phyloP scores from a whole-genome alignment of 2,113 vertebrate species.

The Balaenoptera acutorostrata region DNA sequence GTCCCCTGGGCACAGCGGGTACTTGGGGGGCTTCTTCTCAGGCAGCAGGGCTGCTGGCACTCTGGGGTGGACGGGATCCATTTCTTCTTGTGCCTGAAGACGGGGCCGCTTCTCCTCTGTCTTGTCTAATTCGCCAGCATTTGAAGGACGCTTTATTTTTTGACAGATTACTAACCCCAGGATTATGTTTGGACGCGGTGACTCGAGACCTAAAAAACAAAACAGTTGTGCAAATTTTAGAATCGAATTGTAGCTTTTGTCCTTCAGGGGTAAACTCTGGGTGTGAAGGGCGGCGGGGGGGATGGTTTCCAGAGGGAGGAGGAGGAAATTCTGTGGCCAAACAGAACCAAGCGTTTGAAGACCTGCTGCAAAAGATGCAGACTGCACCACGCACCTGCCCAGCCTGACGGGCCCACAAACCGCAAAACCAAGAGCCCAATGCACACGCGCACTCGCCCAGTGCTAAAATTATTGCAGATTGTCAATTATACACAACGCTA shows the following conservation, averaged over 20 bases:
- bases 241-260: neutral
- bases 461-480: too few species aligned
- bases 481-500: accelerated
- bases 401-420: accelerated
- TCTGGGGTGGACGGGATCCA: slow-evolving; percentile 80
- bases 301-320: accelerated
- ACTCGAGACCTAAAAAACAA: slow-evolving; percentile 90
- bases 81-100: slow-evolving; percentile 80
- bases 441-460: neutral
- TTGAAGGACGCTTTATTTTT: slow-evolving; percentile 85
- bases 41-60: slow-evolving; percentile 71
- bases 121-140: slow-evolving; percentile 80
- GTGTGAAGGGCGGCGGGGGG: accelerated
- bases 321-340: neutral
- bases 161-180: slow-evolving; percentile 94
- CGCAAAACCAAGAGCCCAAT: neutral
- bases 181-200: slow-evolving; percentile 92
- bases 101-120: slow-evolving; percentile 87
- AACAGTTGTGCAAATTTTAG: neutral
- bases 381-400: accelerated
- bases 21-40: slow-evolving; percentile 84
- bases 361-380: neutral
- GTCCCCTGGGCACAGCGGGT: slow-evolving; percentile 82
- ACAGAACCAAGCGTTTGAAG: neutral
- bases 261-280: neutral